Percentiles rank a stretch among this genome's conserved stretches.
Conservation (phyloP, 2,888 invertebrate species). For the Scotopteryx bipunctaria region DNA sequence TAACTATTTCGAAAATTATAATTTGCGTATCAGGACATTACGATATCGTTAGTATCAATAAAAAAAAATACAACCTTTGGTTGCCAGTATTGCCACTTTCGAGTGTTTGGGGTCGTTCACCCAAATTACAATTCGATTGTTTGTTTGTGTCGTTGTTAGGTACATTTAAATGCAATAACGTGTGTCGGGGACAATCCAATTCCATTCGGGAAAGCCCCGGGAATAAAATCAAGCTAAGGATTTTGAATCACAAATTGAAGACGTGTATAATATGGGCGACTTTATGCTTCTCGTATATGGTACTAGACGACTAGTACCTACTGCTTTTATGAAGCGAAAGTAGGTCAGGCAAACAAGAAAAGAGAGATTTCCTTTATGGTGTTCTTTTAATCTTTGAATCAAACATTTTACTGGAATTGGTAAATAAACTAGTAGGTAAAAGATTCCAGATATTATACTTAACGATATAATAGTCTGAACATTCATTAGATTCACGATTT, state of each 20-base stretch:
- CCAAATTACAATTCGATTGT: slow-evolving; percentile 20
- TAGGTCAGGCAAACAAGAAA: slow-evolving; percentile 13
- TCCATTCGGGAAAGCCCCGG: slow-evolving; percentile 33
- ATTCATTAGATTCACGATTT: too few relatives aligned
- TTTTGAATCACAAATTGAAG: slow-evolving; percentile 38
- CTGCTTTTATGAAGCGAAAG: slow-evolving; percentile 14
- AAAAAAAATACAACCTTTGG: neutral
- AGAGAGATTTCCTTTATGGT: slow-evolving; percentile 10
- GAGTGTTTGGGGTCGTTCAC: slow-evolving; percentile 12
- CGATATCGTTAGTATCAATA: neutral
- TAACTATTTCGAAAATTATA: too few relatives aligned
- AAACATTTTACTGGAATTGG: slow-evolving; percentile 11
- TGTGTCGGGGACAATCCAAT: slow-evolving; percentile 36
- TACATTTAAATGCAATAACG: slow-evolving; percentile 34
- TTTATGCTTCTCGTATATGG: slow-evolving; percentile 21
- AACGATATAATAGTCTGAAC: too few relatives aligned
- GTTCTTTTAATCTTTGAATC: neutral
- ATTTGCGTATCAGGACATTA: too few relatives aligned
- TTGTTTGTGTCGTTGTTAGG: slow-evolving; percentile 25
- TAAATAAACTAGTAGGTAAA: too few relatives aligned
- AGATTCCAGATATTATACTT: too few relatives aligned
- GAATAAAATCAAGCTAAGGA: slow-evolving; percentile 37
- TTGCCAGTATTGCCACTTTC: slow-evolving; percentile 12
- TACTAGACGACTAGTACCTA: too few relatives aligned
- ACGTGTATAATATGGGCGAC: slow-evolving; percentile 30